A percentile compares a stretch with the other conserved stretches of the same genome.
These are phyloP conservation scores for Melitaea athalia DNA, from an alignment of 2,888 invertebrate genomes.

Conservation along the genomic window DNA sequence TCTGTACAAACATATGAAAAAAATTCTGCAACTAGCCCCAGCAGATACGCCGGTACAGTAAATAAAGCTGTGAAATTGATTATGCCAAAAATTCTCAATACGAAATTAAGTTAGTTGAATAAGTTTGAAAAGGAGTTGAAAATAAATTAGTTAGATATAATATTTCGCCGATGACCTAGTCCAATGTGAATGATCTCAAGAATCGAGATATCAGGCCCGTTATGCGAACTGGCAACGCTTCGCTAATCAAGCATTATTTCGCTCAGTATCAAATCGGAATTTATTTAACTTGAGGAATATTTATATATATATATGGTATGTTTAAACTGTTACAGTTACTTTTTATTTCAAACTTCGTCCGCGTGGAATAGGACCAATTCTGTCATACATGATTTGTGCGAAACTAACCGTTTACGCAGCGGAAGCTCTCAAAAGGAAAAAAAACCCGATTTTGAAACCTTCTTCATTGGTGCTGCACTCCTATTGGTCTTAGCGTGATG, in stretches of 20 bases:
- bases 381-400: too few species aligned
- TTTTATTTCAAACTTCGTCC: too few species aligned
- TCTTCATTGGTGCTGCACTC: too few species aligned
- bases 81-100: not conserved
- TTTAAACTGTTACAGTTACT: too few species aligned
- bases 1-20: too few species aligned
- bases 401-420: too few species aligned
- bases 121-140: not conserved
- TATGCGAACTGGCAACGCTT: conserved; percentile 44
- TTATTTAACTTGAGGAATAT: conserved; percentile 40
- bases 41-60: not conserved
- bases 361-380: too few species aligned
- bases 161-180: conserved; percentile 36
- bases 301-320: not conserved
- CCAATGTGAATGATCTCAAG: conserved; percentile 40
- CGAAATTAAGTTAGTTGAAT: not conserved
- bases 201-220: conserved; percentile 34
- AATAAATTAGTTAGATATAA: conserved; percentile 10
- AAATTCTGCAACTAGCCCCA: too few species aligned
- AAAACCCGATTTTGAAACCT: too few species aligned
- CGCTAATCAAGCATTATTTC: conserved; percentile 49
- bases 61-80: not conserved
- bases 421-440: too few species aligned
- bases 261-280: conserved; percentile 60
- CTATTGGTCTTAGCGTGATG: too few species aligned